Evolutionary conservation across 2,113 vertebrate genomes (phyloP).

Genomic region (Rhinichthys klamathensis): DNA sequence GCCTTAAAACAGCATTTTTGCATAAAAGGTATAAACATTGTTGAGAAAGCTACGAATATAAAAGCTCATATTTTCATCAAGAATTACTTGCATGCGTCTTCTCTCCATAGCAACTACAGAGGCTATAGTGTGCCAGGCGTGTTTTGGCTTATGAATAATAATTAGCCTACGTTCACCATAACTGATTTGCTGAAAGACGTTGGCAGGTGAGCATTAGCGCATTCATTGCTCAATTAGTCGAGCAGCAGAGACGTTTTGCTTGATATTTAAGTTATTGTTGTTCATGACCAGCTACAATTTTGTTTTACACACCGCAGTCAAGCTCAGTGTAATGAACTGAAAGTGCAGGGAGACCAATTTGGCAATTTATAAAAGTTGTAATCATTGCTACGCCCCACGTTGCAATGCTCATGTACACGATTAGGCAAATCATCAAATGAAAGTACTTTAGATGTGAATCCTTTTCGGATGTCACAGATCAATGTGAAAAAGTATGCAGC

Average conservation of each 20-base stretch:
- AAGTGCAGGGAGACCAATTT: not conserved
- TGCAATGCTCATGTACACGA: not conserved
- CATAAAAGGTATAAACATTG: not conserved
- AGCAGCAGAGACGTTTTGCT: not conserved
- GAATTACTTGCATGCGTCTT: not conserved
- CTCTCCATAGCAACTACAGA: not conserved
- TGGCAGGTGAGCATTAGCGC: not conserved
- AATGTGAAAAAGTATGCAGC: not conserved
- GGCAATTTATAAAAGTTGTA: not conserved
- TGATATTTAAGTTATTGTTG: not conserved
- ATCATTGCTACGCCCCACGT: not conserved
- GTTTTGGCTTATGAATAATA: not conserved
- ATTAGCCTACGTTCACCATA: not conserved
- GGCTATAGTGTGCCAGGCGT: not conserved
- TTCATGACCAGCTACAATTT: not conserved
- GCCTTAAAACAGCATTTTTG: not conserved
- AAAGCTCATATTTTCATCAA: not conserved
- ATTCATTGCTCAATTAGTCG: conserved; percentile 10
- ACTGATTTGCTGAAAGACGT: not conserved
- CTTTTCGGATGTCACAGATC: not conserved
- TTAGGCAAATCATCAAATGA: conserved; percentile 2
- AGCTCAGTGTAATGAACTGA: not conserved
- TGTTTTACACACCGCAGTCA: not conserved
- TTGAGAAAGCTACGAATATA: not conserved
- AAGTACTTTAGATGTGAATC: not conserved